phyloP scores from a whole-genome alignment of 2,113 vertebrate species.

The Cyanoliseus patagonus region DNA sequence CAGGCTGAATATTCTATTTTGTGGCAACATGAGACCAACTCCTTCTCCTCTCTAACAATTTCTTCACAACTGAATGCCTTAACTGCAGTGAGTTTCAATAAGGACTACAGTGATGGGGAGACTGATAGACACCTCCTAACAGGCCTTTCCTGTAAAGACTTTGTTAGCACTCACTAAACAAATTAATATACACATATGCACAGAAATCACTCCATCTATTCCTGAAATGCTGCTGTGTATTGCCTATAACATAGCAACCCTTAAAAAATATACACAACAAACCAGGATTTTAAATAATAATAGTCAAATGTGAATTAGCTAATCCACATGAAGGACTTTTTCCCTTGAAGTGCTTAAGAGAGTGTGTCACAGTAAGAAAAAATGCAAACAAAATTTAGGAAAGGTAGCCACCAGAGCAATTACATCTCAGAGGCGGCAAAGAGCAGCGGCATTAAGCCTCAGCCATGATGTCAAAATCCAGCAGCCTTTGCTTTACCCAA shows the following conservation, averaged over 20 bases:
- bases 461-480: not conserved
- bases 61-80: not conserved
- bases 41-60: not conserved
- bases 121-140: not conserved
- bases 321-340: not conserved
- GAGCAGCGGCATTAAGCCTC: not conserved
- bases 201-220: not conserved
- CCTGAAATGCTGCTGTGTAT: not conserved
- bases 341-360: not conserved
- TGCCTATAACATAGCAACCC: not conserved
- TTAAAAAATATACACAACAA: not conserved
- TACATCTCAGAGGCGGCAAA: not conserved
- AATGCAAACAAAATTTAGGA: not conserved
- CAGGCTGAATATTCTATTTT: conserved; percentile 32
- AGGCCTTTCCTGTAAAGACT: not conserved
- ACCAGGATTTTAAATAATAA: not conserved
- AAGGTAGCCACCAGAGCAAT: not conserved
- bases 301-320: not conserved
- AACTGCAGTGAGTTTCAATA: not conserved
- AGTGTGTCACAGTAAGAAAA: not conserved
- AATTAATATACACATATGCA: not conserved
- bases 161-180: not conserved
- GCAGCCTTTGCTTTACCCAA: not conserved
- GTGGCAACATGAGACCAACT: not conserved
- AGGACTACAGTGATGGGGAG: not conserved